Percentiles rank a stretch among this genome's conserved stretches.
phyloP scores from a whole-genome alignment of 2,888 invertebrate genomes.

The Piscicola geometra region DNA sequence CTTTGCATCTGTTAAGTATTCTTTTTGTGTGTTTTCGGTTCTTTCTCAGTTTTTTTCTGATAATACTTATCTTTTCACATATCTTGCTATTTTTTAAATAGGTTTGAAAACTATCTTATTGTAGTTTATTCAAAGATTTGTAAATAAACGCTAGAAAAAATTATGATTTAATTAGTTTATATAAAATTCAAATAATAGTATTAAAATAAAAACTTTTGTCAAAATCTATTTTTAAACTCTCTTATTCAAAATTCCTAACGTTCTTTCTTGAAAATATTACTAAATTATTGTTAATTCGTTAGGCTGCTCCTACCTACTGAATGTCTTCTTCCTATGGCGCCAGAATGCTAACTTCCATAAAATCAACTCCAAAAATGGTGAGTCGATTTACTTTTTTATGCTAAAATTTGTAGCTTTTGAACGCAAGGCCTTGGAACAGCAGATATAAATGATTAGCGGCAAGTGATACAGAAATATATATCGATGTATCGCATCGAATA shows the following conservation, averaged over 20 bases:
- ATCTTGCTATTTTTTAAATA: too few relatives aligned
- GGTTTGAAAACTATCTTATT: too few relatives aligned
- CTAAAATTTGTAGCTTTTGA: not conserved
- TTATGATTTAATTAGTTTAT: not conserved
- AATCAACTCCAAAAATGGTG: conserved; percentile 10
- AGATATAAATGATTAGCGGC: conserved; percentile 13
- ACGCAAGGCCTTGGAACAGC: conserved; percentile 8
- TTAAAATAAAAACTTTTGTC: not conserved
- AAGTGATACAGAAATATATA: not conserved
- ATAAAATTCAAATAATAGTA: not conserved
- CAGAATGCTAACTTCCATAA: conserved; percentile 11
- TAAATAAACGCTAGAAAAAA: not conserved
- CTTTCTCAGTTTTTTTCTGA: too few relatives aligned
- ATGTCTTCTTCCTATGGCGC: conserved; percentile 9
- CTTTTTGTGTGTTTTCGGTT: too few relatives aligned
- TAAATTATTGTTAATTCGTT: conserved; percentile 10
- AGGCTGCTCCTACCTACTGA: conserved; percentile 10
- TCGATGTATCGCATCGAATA: conserved; percentile 7
- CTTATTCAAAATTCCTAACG: not conserved
- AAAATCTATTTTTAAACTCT: not conserved
- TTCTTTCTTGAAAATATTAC: not conserved
- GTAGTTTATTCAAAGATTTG: not conserved
- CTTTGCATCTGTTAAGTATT: too few relatives aligned
- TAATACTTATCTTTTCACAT: too few relatives aligned
- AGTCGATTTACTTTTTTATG: conserved; percentile 2